A percentile compares a stretch with the other conserved stretches of the same genome.
Evolutionary conservation across 2,888 invertebrate genomes (phyloP).

Genomic region (Carpatolechia fugitivella): DNA sequence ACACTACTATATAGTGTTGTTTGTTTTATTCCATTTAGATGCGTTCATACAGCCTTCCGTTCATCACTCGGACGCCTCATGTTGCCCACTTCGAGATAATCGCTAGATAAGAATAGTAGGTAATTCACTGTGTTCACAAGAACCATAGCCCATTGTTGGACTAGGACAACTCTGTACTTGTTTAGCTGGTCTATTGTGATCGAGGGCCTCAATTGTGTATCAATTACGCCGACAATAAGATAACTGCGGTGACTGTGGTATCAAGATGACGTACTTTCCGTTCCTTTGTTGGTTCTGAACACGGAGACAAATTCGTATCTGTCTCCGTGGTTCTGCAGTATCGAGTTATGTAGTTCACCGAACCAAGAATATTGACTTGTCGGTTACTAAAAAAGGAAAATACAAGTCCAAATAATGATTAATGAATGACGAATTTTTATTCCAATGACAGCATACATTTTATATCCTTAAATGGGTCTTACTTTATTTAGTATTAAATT

Average conservation of each 20-base stretch:
- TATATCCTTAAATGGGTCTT: too few species aligned
- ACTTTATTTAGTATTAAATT: too few species aligned
- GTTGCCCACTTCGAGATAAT: background rate
- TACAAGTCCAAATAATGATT: too few species aligned
- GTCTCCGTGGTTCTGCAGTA: too few species aligned
- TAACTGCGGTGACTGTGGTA: background rate
- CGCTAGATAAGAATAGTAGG: background rate
- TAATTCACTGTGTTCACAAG: background rate
- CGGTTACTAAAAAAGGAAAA: too few species aligned
- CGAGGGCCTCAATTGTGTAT: background rate
- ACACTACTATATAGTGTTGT: background rate
- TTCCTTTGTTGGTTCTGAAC: background rate
- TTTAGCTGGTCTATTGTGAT: background rate
- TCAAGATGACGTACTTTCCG: background rate
- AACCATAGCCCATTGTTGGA: background rate
- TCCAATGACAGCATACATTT: too few species aligned
- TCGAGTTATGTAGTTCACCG: too few species aligned
- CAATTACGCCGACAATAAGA: conserved; percentile 1
- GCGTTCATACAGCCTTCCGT: background rate
- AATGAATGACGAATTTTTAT: too few species aligned
- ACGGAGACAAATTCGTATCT: background rate
- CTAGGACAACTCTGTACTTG: conserved; percentile 8
- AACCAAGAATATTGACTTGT: too few species aligned
- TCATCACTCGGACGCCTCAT: background rate
- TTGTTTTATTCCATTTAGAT: background rate